Evolutionary conservation across 1,140 invertebrate species (phyloP).

Genomic region (Brachionus rubens): DNA sequence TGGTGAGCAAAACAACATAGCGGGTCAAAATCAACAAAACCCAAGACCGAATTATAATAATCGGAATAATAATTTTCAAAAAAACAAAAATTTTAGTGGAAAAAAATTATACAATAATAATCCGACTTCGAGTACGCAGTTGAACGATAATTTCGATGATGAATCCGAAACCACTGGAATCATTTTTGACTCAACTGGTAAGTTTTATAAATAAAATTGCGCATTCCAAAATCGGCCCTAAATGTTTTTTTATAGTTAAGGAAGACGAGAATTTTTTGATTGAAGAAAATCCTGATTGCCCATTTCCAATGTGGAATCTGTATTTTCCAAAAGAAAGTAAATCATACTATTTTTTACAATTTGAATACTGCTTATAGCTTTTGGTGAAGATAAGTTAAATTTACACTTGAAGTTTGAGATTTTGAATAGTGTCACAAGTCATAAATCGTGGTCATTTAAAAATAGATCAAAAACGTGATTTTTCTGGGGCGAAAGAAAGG

Average conservation of each 20-base stretch:
- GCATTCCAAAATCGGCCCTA: too few relatives aligned
- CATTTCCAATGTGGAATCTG: slow-evolving; percentile 43
- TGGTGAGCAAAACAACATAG: not conserved
- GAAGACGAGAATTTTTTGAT: slow-evolving; percentile 32
- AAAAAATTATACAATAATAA: slow-evolving; percentile 39
- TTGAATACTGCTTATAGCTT: too few relatives aligned
- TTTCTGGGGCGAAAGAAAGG: too few relatives aligned
- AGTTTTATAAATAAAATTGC: too few relatives aligned
- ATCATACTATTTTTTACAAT: not conserved
- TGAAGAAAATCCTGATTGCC: slow-evolving; percentile 44
- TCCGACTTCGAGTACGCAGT: not conserved
- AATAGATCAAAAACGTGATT: too few relatives aligned
- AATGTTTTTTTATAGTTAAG: not conserved
- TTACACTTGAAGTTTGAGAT: too few relatives aligned
- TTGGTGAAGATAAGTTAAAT: too few relatives aligned
- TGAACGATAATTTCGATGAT: slow-evolving; percentile 4
- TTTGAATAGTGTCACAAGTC: too few relatives aligned
- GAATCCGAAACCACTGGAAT: slow-evolving; percentile 24
- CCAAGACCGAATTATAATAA: not conserved
- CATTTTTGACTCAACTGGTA: slow-evolving; percentile 27
- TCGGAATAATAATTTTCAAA: slow-evolving; percentile 18
- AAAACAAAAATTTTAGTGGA: not conserved
- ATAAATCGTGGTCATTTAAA: too few relatives aligned
- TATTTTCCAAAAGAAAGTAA: slow-evolving; percentile 46
- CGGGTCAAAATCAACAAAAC: not conserved